Base-by-base conservation (phyloP, 2,888 invertebrate species). In the Machimus rusticus region DNA sequence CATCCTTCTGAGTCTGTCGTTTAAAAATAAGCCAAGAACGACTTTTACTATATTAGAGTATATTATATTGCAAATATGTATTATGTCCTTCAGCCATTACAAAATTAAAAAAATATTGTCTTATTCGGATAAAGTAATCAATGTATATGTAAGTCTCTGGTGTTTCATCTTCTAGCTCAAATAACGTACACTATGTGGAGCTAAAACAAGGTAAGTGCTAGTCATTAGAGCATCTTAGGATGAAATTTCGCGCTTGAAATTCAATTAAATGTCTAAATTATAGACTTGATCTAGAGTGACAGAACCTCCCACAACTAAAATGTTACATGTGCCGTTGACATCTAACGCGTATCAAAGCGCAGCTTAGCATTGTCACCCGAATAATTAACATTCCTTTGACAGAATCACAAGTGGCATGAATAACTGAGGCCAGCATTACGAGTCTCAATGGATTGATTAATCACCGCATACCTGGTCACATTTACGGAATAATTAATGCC, bases 371-470 rank as follows among this genome's bases (percentile, higher is more conserved):
- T 51, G 81, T 81, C 55, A 55, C 81, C 34, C 34, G 12, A 51
- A 81, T 79, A 55, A 55, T 55, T 39, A 51, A 31, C 81, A 55
- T 55, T 81, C 81, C 78, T 81, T 46, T 81, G 19, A 55, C 46
- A 55, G 51, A 81, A 31, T 46, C 51, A 37, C 76, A 76, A 76
- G 76, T 37, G 39, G 76, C 66, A 66, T 66, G 66, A 66, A 39
- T 76, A 76, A 76, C 76, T 76, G 76, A 76, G 14, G 14, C n/a
- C 31, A 46, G 16, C 16, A 8, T 31, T 34, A 55, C 31, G 19
- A 16, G 34, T 31, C 46, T 81, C 81, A 81, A 81, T 81, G 51
- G 55, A 55, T 51, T 81, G 51, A 81, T 81, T 81, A 81, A 81
- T 81, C 31, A 34, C 55, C 51, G 28, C 81, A 81, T 81, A 28